A percentile compares a stretch with the other conserved stretches of the same genome.
Conservation (phyloP, 2,113 vertebrate species). For the Callionymus lyra region DNA sequence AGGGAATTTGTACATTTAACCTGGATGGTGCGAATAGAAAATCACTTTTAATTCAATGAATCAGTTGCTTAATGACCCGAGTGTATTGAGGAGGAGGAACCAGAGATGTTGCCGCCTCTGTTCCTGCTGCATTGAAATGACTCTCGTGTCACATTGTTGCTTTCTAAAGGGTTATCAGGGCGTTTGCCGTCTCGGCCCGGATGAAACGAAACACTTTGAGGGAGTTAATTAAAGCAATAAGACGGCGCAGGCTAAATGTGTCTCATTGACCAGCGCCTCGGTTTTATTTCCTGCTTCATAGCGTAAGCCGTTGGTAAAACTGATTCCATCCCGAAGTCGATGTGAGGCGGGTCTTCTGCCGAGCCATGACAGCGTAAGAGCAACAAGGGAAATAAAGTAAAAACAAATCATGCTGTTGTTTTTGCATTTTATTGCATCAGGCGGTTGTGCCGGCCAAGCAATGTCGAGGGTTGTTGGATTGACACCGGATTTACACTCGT, state of each 20-base stretch:
- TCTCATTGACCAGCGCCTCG: conserved; percentile 7
- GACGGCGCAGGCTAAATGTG: conserved; percentile 19
- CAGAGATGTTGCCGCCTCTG: neutral
- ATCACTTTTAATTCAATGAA: conserved; percentile 23
- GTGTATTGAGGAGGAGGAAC: conserved; percentile 12
- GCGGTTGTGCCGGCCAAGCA: too few relatives aligned
- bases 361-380: conserved; percentile 17
- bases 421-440: too few relatives aligned
- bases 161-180: conserved; percentile 10
- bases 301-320: conserved; percentile 21
- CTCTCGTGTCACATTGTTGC: conserved; percentile 6
- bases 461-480: too few relatives aligned
- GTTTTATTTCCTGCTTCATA: conserved; percentile 27
- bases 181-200: conserved; percentile 5
- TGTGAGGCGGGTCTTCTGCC: conserved; percentile 21
- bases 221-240: conserved; percentile 4
- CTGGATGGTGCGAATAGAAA: conserved; percentile 22
- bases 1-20: conserved; percentile 23
- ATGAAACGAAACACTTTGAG: conserved; percentile 21
- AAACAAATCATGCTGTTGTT: conserved; percentile 1
- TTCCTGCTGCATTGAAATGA: neutral
- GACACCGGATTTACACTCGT: too few relatives aligned
- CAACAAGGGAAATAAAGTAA: conserved; percentile 23
- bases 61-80: conserved; percentile 20
- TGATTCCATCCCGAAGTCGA: conserved; percentile 15